Evolutionary conservation across 2,797 vertebrate species (phyloP).

Genomic region (Anomalospiza imberbis): DNA sequence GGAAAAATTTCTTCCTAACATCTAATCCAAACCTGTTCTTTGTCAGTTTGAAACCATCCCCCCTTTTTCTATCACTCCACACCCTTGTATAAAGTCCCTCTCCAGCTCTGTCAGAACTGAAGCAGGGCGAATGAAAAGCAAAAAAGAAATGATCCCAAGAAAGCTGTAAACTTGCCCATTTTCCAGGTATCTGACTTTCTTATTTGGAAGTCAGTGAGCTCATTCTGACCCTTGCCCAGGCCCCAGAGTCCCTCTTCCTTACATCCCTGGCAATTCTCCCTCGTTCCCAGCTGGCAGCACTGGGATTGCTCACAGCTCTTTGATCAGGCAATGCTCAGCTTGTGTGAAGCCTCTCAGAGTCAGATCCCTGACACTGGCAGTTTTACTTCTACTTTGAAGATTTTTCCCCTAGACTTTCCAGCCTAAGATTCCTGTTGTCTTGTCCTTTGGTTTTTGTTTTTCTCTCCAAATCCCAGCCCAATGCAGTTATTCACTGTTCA

Average conservation of each 20-base stretch:
- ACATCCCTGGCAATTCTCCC: not conserved
- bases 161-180: not conserved
- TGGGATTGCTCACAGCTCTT: not conserved
- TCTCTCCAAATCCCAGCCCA: not conserved
- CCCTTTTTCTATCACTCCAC: not conserved
- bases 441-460: not conserved
- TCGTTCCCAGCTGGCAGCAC: not conserved
- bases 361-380: not conserved
- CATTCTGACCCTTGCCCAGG: not conserved
- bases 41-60: not conserved
- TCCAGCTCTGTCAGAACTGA: not conserved
- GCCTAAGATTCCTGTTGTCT: not conserved
- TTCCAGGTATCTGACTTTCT: not conserved
- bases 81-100: not conserved
- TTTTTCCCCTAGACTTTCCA: not conserved
- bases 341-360: not conserved
- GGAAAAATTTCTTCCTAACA: not conserved
- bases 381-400: not conserved
- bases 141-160: accelerated
- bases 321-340: not conserved
- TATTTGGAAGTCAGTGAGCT: not conserved
- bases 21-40: not conserved
- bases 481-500: not conserved
- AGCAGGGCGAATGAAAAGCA: not conserved
- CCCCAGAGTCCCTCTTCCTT: not conserved